Conservation (phyloP, 2,797 vertebrate species). For the Poliocrania exsul region DNA sequence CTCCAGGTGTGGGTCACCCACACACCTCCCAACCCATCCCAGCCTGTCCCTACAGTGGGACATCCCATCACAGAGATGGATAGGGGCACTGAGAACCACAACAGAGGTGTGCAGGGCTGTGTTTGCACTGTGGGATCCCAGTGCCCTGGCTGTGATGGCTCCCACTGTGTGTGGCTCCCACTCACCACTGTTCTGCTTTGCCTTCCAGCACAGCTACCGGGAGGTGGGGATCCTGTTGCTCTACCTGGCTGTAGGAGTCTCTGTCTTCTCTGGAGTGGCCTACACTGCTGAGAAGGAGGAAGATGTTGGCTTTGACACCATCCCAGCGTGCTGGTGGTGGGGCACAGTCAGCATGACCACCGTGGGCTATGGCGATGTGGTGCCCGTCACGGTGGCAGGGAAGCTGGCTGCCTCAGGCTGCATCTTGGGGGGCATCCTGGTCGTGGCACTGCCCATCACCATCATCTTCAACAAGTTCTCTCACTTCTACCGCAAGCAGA, state of each 20-base stretch:
- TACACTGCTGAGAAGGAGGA: slow-evolving; percentile 96
- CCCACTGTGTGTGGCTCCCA: fast-evolving
- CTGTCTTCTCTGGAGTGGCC: slow-evolving; percentile 92
- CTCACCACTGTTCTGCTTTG: slow-evolving; percentile 9
- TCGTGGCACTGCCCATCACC: slow-evolving; percentile 96
- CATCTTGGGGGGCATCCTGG: slow-evolving; percentile 94
- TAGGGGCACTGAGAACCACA: fast-evolving
- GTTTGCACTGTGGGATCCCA: fast-evolving
- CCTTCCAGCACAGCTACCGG: slow-evolving; percentile 94
- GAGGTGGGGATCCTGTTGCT: slow-evolving; percentile 96
- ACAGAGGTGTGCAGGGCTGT: fast-evolving
- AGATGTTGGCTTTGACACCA: slow-evolving; percentile 92
- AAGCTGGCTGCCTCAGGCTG: slow-evolving; percentile 95
- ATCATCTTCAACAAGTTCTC: slow-evolving; percentile 99
- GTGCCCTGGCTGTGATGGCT: fast-evolving
- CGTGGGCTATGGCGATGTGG: slow-evolving; percentile 94
- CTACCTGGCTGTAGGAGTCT: slow-evolving; percentile 94
- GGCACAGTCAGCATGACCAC: slow-evolving; percentile 98
- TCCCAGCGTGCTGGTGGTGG: slow-evolving; percentile 99
- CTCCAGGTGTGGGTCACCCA: background rate
- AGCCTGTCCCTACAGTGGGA: fast-evolving
- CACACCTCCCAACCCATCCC: fast-evolving
- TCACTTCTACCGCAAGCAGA: slow-evolving; percentile 95
- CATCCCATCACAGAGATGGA: background rate
- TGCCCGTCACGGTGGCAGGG: slow-evolving; percentile 91